These are phyloP conservation scores for Myotis yumanensis DNA, from an alignment of 2,113 vertebrate genomes.

Conservation along the genomic window DNA sequence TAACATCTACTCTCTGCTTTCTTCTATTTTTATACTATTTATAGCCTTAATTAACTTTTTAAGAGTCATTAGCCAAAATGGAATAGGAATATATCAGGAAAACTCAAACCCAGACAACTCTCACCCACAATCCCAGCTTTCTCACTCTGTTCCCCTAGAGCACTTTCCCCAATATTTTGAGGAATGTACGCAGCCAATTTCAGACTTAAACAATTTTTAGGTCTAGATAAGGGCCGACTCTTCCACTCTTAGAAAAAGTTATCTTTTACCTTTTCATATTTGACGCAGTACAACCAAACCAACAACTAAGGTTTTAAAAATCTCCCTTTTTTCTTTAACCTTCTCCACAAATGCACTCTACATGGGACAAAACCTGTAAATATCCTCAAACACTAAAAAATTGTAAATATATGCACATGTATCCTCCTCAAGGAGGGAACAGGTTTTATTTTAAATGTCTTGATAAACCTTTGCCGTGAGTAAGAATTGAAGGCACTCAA, in stretches of 20 bases:
- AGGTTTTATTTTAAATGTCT: conserved; percentile 2
- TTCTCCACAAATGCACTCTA: not conserved
- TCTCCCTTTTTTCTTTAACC: not conserved
- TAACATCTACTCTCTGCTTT: not conserved
- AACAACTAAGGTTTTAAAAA: not conserved
- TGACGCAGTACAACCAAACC: not conserved
- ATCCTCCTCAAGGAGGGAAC: not conserved
- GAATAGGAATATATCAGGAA: not conserved
- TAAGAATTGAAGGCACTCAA: not conserved
- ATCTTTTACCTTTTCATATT: not conserved
- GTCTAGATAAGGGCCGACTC: not conserved
- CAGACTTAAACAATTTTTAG: not conserved
- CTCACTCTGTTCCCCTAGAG: not conserved
- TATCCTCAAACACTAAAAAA: not conserved
- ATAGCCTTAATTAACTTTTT: not conserved
- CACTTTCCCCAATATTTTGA: not conserved
- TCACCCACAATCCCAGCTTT: not conserved
- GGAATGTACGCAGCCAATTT: not conserved
- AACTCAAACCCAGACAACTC: not conserved
- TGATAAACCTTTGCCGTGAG: not conserved
- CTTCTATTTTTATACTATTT: conserved; percentile 22
- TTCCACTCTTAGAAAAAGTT: not conserved
- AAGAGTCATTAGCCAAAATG: not conserved
- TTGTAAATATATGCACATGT: not conserved
- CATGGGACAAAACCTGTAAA: not conserved